Evolutionary conservation across 2,797 vertebrate genomes (phyloP).

Genomic region (Chlorospingus semifuscus): DNA sequence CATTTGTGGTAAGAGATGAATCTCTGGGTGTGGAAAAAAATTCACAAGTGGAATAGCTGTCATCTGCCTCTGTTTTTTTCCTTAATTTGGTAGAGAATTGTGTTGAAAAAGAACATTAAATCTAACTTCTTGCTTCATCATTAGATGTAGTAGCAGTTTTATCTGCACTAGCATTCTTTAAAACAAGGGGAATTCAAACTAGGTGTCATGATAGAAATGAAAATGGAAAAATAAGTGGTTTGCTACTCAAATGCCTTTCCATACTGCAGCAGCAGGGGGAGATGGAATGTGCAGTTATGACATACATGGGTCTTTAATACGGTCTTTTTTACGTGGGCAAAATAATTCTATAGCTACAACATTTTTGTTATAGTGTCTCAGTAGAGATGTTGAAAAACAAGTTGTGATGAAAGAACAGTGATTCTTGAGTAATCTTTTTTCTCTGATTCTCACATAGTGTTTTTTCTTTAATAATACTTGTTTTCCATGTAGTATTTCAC

Average conservation of each 20-base stretch:
- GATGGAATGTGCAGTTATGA: background rate
- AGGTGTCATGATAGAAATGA: background rate
- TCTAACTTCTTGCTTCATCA: background rate
- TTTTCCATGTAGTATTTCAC: background rate
- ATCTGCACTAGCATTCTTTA: background rate
- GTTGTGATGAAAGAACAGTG: background rate
- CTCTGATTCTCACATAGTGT: background rate
- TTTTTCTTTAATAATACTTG: background rate
- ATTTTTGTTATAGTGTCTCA: background rate
- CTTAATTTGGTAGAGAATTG: background rate
- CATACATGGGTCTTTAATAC: background rate
- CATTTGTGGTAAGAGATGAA: background rate
- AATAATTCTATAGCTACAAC: background rate
- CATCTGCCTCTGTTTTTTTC: background rate
- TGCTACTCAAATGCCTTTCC: background rate
- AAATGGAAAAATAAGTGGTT: background rate
- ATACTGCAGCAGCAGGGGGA: conserved; percentile 3
- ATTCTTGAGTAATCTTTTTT: background rate
- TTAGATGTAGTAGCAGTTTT: background rate
- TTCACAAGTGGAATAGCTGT: background rate
- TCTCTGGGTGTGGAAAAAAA: background rate
- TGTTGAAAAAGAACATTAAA: background rate
- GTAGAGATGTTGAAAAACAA: background rate
- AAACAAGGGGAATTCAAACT: background rate
- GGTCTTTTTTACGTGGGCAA: background rate